Base-by-base conservation (phyloP, 2,113 vertebrate genomes). In the Addax nasomaculatus region DNA sequence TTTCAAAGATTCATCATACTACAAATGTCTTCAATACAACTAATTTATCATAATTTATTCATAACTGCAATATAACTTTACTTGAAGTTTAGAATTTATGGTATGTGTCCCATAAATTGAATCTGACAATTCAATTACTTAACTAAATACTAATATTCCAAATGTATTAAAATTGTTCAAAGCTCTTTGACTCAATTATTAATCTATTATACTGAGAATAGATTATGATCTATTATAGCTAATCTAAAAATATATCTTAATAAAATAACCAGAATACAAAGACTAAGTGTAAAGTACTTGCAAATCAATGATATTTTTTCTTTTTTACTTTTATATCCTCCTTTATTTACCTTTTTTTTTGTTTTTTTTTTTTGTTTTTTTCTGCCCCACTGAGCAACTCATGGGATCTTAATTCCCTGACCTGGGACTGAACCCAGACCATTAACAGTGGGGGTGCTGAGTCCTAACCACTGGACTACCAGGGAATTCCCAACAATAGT, bases 221-320 rank as follows among this genome's bases (percentile, higher is more conserved):
- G 45, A 49, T 79, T 79, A 49, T 79, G 45, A 49, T 79, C 45
- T 49, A 49, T 30, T 49, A 79, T 19, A 49, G 4, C 47, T 81
- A 53, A 85, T 47, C 15, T 86, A 92, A 19, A 55, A 19, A 55
- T 11, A 14, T 30, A 81, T 47, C 33, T 89, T 92, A 87, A 51
- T 55, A 94, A 93, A 88, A 94, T 49, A 96, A 95, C 64, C 49
- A 95, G 29, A 78, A 95, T 73, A 90, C 7, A 89, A 57, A 95
- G 49, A 53, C 25, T 83, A 33, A 47, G 2, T 58, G 49, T 51
- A 73, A 87, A 90, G 5, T 43, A 96, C 90, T 81, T 9, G 3
- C 64, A 93, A 64, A 78, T 76, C 67, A 85, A 91, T 10, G 90
- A 85, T 73, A 79, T 91, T 85, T 95, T 90, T 84, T 7, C 12